Evolutionary conservation across 1,140 invertebrate species (phyloP).

Genomic region (Hyphantria cunea): DNA sequence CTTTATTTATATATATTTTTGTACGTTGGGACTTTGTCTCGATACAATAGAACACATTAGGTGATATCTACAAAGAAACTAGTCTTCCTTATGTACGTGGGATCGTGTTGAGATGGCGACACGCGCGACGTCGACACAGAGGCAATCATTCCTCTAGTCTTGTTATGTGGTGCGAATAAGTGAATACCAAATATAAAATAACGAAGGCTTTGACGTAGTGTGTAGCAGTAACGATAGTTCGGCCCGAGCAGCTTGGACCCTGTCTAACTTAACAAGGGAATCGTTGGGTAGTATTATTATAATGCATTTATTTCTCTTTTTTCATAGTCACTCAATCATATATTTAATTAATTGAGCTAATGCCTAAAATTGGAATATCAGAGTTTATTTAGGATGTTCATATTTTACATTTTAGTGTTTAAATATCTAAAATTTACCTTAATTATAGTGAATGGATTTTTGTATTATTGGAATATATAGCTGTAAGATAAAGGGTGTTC

Average conservation of each 20-base stretch:
- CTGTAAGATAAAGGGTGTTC: constrained; percentile 78
- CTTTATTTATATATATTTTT: constrained; percentile 79
- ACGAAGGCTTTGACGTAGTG: constrained; percentile 76
- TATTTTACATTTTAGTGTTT: constrained; percentile 81
- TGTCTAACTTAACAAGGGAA: constrained; percentile 67
- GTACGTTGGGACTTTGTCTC: constrained; percentile 59
- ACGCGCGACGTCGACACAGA: constrained; percentile 53
- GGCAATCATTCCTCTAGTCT: constrained; percentile 81
- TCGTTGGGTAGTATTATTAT: constrained; percentile 78
- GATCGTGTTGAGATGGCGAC: constrained; percentile 47
- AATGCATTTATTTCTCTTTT: constrained; percentile 80
- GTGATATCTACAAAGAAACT: constrained; percentile 76
- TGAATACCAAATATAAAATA: constrained; percentile 80
- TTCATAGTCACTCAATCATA: constrained; percentile 80
- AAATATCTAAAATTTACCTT: constrained; percentile 82
- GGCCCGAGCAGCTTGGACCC: constrained; percentile 78
- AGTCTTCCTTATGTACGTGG: constrained; percentile 78
- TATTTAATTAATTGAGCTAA: constrained; percentile 80
- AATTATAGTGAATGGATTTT: constrained; percentile 81
- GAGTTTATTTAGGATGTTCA: constrained; percentile 82
- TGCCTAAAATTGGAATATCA: constrained; percentile 81
- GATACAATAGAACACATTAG: constrained; percentile 71
- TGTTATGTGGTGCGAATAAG: constrained; percentile 79
- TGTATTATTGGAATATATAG: constrained; percentile 80
- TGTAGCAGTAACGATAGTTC: constrained; percentile 60